A percentile compares a stretch with the other conserved stretches of the same genome.
Evolutionary conservation across 2,113 vertebrate species (phyloP).

Genomic region (Pavo muticus): DNA sequence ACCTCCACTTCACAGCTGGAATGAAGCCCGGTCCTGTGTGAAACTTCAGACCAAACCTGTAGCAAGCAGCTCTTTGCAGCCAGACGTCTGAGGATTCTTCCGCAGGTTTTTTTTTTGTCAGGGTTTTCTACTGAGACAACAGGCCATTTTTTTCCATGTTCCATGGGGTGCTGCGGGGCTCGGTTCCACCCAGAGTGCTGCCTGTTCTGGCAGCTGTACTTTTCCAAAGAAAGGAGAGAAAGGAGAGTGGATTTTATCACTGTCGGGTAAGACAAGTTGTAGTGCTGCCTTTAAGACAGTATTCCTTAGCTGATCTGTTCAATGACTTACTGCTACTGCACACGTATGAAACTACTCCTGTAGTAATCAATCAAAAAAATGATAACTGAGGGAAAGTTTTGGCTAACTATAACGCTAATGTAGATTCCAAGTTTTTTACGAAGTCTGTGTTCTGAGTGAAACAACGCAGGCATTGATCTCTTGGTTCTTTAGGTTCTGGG

Average conservation of each 20-base stretch:
- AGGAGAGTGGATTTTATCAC: neutral
- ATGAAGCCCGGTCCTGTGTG: neutral
- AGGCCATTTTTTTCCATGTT: conserved; percentile 32
- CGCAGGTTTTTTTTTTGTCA: neutral
- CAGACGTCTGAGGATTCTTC: fast-evolving
- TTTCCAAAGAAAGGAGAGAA: conserved; percentile 70
- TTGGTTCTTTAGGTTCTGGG: neutral
- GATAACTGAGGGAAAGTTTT: fast-evolving
- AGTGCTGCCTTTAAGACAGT: neutral
- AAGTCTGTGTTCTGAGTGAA: neutral
- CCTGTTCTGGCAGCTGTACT: conserved; percentile 71
- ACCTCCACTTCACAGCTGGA: neutral
- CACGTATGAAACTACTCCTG: neutral
- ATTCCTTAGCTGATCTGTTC: fast-evolving
- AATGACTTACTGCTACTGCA: neutral
- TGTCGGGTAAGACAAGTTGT: conserved; percentile 48
- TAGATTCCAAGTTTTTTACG: neutral
- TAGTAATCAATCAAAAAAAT: neutral
- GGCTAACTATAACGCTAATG: neutral
- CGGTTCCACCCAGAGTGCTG: conserved; percentile 40
- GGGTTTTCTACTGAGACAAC: fast-evolving
- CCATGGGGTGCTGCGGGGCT: conserved; percentile 46
- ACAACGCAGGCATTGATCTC: neutral
- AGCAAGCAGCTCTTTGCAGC: fast-evolving
- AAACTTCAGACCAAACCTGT: fast-evolving